These are phyloP conservation scores for Diploscapter pachys DNA, from an alignment of 1,140 invertebrate species.

Conservation along the genomic window DNA sequence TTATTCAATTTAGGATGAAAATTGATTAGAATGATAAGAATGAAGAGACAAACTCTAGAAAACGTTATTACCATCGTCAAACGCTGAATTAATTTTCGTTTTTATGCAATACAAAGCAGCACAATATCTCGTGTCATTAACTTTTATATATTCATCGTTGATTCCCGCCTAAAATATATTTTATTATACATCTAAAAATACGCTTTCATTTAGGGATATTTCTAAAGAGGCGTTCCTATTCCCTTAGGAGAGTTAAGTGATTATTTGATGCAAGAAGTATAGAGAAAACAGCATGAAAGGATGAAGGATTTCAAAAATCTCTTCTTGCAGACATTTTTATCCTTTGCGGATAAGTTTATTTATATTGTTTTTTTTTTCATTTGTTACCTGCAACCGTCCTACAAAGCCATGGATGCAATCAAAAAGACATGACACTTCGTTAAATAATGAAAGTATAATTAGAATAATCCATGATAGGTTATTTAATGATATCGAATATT, in stretches of 20 bases:
- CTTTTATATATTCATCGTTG: constrained; percentile 1
- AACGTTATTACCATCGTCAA: constrained; percentile 9
- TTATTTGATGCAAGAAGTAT: not conserved
- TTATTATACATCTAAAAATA: not conserved
- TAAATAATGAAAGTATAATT: too few relatives aligned
- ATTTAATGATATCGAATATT: too few relatives aligned
- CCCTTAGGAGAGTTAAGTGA: not conserved
- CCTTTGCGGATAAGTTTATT: too few relatives aligned
- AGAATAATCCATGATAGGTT: too few relatives aligned
- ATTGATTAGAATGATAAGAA: not conserved
- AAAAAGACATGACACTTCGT: not conserved
- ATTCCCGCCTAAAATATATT: constrained; percentile 11
- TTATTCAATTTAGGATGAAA: too few relatives aligned
- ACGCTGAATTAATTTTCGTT: constrained; percentile 19
- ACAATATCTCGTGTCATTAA: constrained; percentile 20
- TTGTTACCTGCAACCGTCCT: constrained; percentile 14
- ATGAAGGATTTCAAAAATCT: not conserved
- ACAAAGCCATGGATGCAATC: constrained; percentile 28
- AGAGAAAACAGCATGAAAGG: not conserved
- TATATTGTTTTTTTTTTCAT: not conserved
- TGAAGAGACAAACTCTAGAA: too few relatives aligned
- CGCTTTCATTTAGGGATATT: not conserved
- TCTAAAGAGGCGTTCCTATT: not conserved
- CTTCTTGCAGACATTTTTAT: too few relatives aligned
- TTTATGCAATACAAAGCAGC: constrained; percentile 22